Evolutionary conservation across 2,113 vertebrate genomes (phyloP).

Genomic region (Vimba vimba): DNA sequence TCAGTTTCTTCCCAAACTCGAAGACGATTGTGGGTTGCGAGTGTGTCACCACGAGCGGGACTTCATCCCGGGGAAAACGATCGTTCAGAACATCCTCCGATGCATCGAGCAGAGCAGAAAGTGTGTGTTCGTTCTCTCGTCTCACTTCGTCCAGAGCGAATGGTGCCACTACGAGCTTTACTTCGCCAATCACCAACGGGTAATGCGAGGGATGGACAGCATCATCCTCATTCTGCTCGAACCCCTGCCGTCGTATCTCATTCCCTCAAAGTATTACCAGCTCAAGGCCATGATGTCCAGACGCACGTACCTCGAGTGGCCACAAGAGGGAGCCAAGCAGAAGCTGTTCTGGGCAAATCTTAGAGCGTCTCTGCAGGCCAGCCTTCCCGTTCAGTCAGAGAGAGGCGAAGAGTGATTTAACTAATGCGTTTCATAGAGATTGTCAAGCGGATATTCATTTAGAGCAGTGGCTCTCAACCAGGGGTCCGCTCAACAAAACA

Average conservation of each 20-base stretch:
- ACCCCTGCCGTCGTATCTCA: constrained; percentile 81
- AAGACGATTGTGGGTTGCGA: constrained; percentile 71
- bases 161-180: constrained; percentile 97
- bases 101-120: constrained; percentile 88
- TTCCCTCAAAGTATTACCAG: constrained; percentile 86
- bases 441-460: neutral
- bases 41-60: constrained; percentile 88
- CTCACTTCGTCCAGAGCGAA: constrained; percentile 90
- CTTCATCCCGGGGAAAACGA: constrained; percentile 85
- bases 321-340: constrained; percentile 82
- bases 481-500: neutral
- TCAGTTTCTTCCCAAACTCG: constrained; percentile 81
- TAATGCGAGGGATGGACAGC: constrained; percentile 73
- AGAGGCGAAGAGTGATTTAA: neutral
- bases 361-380: constrained; percentile 76
- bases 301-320: constrained; percentile 89
- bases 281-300: constrained; percentile 85
- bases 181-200: constrained; percentile 86
- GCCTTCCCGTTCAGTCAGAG: constrained; percentile 59
- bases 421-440: neutral
- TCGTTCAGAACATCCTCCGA: constrained; percentile 87
- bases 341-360: constrained; percentile 88
- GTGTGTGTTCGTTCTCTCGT: constrained; percentile 87
- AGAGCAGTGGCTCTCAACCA: neutral
- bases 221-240: constrained; percentile 89